Evolutionary conservation across 2,888 invertebrate species (phyloP).

Genomic region (Lamellibrachia satsuma): DNA sequence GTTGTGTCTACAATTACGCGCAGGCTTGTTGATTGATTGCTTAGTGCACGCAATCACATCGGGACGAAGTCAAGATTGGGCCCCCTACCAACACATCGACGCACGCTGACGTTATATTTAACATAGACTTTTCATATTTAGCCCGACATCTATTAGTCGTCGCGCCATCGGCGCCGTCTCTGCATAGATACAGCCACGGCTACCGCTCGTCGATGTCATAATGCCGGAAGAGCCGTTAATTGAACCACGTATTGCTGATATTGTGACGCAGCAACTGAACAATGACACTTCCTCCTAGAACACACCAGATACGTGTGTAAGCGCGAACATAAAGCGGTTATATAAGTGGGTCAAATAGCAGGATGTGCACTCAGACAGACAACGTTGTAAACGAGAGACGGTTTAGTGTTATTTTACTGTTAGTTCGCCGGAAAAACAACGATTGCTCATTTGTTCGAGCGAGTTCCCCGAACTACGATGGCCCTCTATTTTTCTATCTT

Average conservation of each 20-base stretch:
- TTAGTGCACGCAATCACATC: background rate
- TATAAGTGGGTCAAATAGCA: background rate
- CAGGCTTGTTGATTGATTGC: background rate
- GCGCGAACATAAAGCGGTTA: background rate
- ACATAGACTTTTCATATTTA: background rate
- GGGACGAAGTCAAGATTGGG: background rate
- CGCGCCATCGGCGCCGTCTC: background rate
- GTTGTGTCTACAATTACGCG: background rate
- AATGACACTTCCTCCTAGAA: background rate
- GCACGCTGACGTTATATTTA: background rate
- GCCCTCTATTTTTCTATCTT: too few relatives aligned
- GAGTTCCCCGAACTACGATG: too few relatives aligned
- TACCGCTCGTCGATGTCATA: background rate
- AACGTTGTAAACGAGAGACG: background rate
- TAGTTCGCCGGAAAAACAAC: background rate
- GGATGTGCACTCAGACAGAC: background rate
- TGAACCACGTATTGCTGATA: background rate
- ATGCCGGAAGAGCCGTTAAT: background rate
- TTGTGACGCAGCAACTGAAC: background rate
- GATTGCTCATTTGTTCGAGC: background rate
- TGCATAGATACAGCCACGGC: background rate
- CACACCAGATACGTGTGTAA: background rate
- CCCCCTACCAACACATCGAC: background rate
- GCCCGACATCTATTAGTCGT: background rate
- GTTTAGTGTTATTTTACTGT: background rate